These are phyloP conservation scores for Pocillopora verrucosa DNA, from an alignment of 64 coral and sea anemone genomes.

Conservation along the genomic window DNA sequence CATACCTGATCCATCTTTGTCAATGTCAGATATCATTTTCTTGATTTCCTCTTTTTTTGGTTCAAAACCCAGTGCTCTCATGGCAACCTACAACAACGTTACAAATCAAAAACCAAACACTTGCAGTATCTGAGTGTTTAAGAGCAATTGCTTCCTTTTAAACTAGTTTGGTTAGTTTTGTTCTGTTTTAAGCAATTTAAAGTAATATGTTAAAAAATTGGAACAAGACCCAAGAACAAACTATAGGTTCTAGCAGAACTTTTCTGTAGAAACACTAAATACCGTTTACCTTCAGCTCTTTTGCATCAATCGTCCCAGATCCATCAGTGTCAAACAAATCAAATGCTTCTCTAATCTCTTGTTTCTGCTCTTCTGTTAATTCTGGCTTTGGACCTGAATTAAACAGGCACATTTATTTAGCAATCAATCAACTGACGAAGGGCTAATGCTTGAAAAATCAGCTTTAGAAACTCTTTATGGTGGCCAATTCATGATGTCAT, in stretches of 20 bases:
- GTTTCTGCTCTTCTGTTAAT: slow-evolving; percentile 98
- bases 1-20: slow-evolving; percentile 99
- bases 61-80: slow-evolving; percentile 99
- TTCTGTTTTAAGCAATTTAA: too few species aligned
- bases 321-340: slow-evolving; percentile 99
- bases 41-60: slow-evolving; percentile 99
- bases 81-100: slow-evolving; percentile 67
- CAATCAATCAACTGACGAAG: neutral
- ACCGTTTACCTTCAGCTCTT: slow-evolving; percentile 93
- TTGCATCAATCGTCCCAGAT: slow-evolving; percentile 99
- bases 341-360: slow-evolving; percentile 99
- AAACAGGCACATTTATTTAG: neutral
- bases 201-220: too few species aligned
- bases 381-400: slow-evolving; percentile 95
- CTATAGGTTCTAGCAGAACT: too few species aligned
- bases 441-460: too few species aligned
- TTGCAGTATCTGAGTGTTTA: too few species aligned
- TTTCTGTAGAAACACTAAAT: neutral
- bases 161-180: too few species aligned
- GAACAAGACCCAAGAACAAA: too few species aligned
- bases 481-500: too few species aligned
- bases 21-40: slow-evolving; percentile 99
- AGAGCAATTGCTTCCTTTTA: too few species aligned
- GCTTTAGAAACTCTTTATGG: too few species aligned
- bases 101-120: too few species aligned